Conservation (phyloP, 2,888 invertebrate genomes). For the Andrena dorsata region DNA sequence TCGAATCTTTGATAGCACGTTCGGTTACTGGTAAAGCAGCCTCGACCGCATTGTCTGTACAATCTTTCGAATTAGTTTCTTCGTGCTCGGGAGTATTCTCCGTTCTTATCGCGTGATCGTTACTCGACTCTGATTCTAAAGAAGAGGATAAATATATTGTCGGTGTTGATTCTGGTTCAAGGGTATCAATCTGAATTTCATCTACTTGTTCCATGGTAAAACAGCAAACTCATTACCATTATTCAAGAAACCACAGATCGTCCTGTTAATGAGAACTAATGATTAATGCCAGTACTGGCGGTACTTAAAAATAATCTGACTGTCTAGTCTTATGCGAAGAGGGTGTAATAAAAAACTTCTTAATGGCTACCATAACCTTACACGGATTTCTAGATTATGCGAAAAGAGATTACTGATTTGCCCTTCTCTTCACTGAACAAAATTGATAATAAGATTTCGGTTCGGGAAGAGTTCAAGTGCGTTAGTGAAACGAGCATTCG, state of each 20-base stretch:
- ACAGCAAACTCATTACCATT: conserved; percentile 46
- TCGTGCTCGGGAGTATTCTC: not conserved
- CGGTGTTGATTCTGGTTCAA: conserved; percentile 1
- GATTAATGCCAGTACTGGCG: not conserved
- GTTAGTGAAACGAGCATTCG: not conserved
- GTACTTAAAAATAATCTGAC: not conserved
- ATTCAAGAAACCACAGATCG: conserved; percentile 53
- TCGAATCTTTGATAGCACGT: not conserved
- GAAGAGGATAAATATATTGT: conserved; percentile 8
- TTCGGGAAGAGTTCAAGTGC: not conserved
- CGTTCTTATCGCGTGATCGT: not conserved
- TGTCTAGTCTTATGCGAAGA: not conserved
- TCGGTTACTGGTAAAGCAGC: conserved; percentile 17
- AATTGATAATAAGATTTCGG: not conserved
- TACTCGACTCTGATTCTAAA: not conserved
- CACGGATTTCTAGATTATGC: conserved; percentile 1
- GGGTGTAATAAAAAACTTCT: not conserved
- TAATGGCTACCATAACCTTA: conserved; percentile 57
- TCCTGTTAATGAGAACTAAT: conserved; percentile 49
- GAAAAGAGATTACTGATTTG: conserved; percentile 2
- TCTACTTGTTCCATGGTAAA: conserved; percentile 69
- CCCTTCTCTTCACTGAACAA: not conserved
- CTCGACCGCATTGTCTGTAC: conserved; percentile 5
- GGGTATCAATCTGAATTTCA: conserved; percentile 32
- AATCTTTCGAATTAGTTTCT: conserved; percentile 13